Percentiles rank a stretch among this genome's conserved stretches.
Evolutionary conservation across 1,140 invertebrate species (phyloP).

Genomic region (Pseudomyrmex sp.): DNA sequence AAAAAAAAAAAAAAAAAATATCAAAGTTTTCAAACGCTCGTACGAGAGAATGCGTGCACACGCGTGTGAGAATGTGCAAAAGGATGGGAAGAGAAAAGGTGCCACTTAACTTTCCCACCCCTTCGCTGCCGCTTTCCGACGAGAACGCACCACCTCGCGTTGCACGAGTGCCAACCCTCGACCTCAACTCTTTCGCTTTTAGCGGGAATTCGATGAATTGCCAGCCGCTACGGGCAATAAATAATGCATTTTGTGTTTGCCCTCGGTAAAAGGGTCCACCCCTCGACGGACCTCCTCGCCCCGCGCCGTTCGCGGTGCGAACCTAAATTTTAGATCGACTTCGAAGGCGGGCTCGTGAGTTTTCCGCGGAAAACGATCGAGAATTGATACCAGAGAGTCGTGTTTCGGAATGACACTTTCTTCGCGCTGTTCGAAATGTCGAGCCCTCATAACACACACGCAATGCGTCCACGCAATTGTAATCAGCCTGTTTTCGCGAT

Average conservation of each 20-base stretch:
- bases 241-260: slow-evolving; percentile 82
- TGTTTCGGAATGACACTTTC: slow-evolving; percentile 29
- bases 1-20: not conserved
- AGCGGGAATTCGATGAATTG: slow-evolving; percentile 79
- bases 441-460: not conserved
- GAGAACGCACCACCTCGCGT: slow-evolving; percentile 72
- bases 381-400: slow-evolving; percentile 20
- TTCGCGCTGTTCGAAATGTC: slow-evolving; percentile 4
- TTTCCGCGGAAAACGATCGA: slow-evolving; percentile 56
- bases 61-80: slow-evolving; percentile 63
- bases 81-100: slow-evolving; percentile 68
- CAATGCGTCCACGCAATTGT: too few relatives aligned
- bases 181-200: slow-evolving; percentile 79
- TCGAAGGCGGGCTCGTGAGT: slow-evolving; percentile 2
- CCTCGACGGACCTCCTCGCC: slow-evolving; percentile 54
- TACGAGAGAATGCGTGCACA: slow-evolving; percentile 51
- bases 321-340: slow-evolving; percentile 77
- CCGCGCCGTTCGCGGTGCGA: slow-evolving; percentile 47
- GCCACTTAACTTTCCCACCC: slow-evolving; percentile 72
- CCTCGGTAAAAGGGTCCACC: slow-evolving; percentile 79
- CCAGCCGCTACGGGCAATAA: slow-evolving; percentile 76
- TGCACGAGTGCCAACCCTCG: slow-evolving; percentile 72
- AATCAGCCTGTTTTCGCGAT: not conserved
- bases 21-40: slow-evolving; percentile 34
- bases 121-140: slow-evolving; percentile 45